These are phyloP conservation scores for Hydrophis major DNA, from an alignment of 2,797 vertebrate species.

Conservation along the genomic window DNA sequence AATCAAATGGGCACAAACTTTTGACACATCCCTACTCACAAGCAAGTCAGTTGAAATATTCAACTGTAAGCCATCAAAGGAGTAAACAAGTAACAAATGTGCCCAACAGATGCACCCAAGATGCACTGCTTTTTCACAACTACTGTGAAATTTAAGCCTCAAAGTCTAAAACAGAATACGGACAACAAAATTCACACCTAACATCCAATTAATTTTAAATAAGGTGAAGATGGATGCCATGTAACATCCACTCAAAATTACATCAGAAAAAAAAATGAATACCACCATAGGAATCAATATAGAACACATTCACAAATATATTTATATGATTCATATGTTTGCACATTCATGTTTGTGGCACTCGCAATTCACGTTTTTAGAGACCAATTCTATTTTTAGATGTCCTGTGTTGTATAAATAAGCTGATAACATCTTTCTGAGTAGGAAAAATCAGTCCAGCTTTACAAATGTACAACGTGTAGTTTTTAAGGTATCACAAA, in stretches of 20 bases:
- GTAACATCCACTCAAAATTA: not conserved
- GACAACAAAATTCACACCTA: not conserved
- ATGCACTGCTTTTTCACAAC: not conserved
- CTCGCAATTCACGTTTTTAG: not conserved
- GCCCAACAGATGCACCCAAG: not conserved
- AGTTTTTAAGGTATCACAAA: not conserved
- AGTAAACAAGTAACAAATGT: not conserved
- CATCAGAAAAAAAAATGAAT: constrained; percentile 15
- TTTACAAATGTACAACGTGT: not conserved
- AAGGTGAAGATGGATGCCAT: not conserved
- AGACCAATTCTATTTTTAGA: not conserved
- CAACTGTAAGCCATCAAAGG: no score
- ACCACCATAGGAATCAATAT: constrained; percentile 10
- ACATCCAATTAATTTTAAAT: not conserved
- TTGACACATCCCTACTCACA: no score
- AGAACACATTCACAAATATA: not conserved
- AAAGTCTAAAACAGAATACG: not conserved
- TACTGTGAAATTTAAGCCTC: not conserved
- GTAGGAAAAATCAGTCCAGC: not conserved
- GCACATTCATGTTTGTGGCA: not conserved
- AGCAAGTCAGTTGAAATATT: no score
- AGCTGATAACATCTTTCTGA: not conserved
- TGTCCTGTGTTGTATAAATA: not conserved
- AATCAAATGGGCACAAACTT: no score
- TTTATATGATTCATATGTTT: not conserved